A percentile compares a stretch with the other conserved stretches of the same genome.
These are phyloP conservation scores for Sminthurides aquaticus DNA, from an alignment of 2,888 invertebrate genomes.

Conservation along the genomic window DNA sequence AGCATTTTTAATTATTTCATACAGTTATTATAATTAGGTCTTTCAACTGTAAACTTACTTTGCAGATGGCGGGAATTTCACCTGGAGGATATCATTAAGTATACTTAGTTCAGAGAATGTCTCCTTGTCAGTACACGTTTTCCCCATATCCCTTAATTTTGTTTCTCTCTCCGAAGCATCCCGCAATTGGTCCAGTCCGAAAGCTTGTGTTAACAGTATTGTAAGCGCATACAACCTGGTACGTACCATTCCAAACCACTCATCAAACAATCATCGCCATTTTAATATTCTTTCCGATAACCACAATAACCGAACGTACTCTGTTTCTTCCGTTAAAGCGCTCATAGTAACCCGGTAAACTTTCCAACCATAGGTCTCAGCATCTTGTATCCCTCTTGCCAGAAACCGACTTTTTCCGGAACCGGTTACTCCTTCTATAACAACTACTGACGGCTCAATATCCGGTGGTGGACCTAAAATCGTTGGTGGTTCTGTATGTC, in stretches of 20 bases:
- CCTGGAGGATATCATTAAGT: conserved; percentile 53
- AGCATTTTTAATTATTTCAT: neutral
- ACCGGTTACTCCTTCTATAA: conserved; percentile 54
- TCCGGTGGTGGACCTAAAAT: too few species aligned
- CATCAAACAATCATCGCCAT: neutral
- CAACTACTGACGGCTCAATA: conserved; percentile 47
- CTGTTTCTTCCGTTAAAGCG: neutral
- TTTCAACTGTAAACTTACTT: conserved; percentile 6
- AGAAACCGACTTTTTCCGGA: conserved; percentile 56
- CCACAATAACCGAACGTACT: neutral
- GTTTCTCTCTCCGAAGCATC: conserved; percentile 48
- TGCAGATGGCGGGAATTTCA: conserved; percentile 49
- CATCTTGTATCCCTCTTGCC: conserved; percentile 50
- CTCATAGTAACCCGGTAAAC: conserved; percentile 33
- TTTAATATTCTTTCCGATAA: neutral
- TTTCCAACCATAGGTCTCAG: conserved; percentile 46
- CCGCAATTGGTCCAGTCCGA: conserved; percentile 31
- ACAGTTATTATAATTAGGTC: neutral
- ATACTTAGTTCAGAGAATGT: conserved; percentile 53
- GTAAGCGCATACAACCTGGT: conserved; percentile 29
- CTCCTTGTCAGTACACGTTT: conserved; percentile 43
- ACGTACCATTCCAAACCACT: too few species aligned
- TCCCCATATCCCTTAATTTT: conserved; percentile 47
- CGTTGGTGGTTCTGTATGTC: too few species aligned
- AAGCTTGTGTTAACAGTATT: conserved; percentile 29